Evolutionary conservation across 2,113 vertebrate species (phyloP).

Genomic region (Kryptolebias marmoratus): DNA sequence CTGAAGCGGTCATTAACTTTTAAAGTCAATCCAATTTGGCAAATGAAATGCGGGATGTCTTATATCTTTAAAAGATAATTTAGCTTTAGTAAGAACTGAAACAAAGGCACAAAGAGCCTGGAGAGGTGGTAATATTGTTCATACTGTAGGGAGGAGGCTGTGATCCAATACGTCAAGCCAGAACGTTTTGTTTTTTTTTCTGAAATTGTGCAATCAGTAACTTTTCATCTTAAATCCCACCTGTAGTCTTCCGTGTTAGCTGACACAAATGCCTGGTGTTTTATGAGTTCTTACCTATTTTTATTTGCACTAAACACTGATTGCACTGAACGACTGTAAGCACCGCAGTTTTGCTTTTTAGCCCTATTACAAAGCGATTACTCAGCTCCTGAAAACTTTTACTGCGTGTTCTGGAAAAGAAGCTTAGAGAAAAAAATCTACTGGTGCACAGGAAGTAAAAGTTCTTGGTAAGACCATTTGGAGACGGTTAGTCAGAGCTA

Average conservation of each 20-base stretch:
- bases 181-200: not conserved
- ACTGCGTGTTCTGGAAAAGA: constrained; percentile 22
- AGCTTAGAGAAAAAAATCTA: constrained; percentile 24
- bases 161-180: not conserved
- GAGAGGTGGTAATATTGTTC: not conserved
- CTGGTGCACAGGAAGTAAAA: constrained; percentile 51
- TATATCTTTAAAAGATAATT: too few relatives aligned
- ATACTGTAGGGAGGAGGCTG: not conserved
- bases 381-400: constrained; percentile 15
- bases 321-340: constrained; percentile 7
- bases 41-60: too few relatives aligned
- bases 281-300: not conserved
- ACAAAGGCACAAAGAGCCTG: not conserved
- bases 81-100: not conserved
- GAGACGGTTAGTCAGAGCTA: constrained; percentile 11
- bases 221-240: not conserved
- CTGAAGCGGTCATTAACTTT: too few relatives aligned
- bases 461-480: constrained; percentile 26
- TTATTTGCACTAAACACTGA: not conserved
- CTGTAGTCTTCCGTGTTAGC: constrained; percentile 1
- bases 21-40: too few relatives aligned
- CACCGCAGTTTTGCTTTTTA: constrained; percentile 5
- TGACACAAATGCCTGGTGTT: not conserved
- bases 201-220: constrained; percentile 9
- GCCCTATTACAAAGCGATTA: constrained; percentile 1